Base-by-base conservation (phyloP, 2,797 vertebrate genomes). In the Oophaga sylvatica region DNA sequence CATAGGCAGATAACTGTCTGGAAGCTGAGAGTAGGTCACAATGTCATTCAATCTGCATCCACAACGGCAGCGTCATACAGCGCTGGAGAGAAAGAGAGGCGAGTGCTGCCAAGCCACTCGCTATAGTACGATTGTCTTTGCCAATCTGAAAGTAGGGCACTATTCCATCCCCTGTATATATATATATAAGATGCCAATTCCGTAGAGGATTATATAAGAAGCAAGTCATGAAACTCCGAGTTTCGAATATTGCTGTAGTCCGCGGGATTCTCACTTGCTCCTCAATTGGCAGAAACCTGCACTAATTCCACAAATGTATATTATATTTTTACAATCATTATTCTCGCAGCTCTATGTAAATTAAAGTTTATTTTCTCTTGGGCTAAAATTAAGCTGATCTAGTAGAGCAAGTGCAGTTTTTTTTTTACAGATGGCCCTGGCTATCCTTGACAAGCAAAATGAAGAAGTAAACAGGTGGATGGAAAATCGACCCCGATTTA, bases 181-280 rank as follows among this genome's bases (percentile, higher is more conserved):
- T 76, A 53, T 57, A 70, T 56, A 82, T 82, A 82, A 68, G n/a
- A 82, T 31, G 35, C 45, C 65, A 17, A 12, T 70, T 53, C 81
- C 48, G 31, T 56, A 31, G 81, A 16, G 80, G 4, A 82, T 82
- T 82, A 82, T 35, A 82, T 68, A 82, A 77, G 75, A 77, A 82
- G 80, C 22, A 70, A 82, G 56, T 82, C 13, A 65, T 68, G 80
- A 70, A 45, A n/a, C 41, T 76, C 41, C 13, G 19, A 68, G 41
- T 62, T 53, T 45, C 41, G 17, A 70, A 3, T n/a, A 29, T 16
- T 15, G 26, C n/a, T 48, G 80, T 22, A 41, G n/a, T 77, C 75
- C 22, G n/a, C 6, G 0, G 75, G 75, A 53, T 56, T 26, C 45
- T 26, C 73, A n/a, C 16, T 76, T 48, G 41, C n/a, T 77, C 22